Evolutionary conservation across 2,113 vertebrate genomes (phyloP), one percentile per base, ranked within the genome.

Genomic region (Neodontobutis hainanensis): DNA sequence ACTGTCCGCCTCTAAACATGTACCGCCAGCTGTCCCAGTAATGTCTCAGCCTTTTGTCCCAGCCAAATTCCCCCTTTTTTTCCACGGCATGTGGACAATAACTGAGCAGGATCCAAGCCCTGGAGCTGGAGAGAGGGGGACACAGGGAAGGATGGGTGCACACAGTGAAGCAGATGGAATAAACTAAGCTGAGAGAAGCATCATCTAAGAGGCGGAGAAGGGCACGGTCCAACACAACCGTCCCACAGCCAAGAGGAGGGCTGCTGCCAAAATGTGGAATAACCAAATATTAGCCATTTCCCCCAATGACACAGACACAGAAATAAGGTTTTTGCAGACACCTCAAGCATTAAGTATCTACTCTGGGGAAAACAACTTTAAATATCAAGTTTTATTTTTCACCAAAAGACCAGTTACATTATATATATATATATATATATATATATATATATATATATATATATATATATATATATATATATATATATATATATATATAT

Each of bases 21-120:
- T 65, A 82, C 84, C 46, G 63, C 69, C 83, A 90, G 84, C 88
- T 85, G 82, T 65, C 63, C 59, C 68, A 83, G 77, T 80, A 81
- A 71, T 72, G 69, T 78, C 75, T 77, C 78, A 64, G 65, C 66
- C 51, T 68, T 61, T 55, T 61, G 62, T 68, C 61, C 45, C 74
- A 70, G 79, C 82, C 87, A 90, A 90, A 85, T 84, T 77, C 68
- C 70, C 12, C 44, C 44, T 46, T 8, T 27, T 27, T 27, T 70
- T 55, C 68, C 68, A 15, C 61, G 32, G 81, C 86, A 78, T 89
- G 82, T 82, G 78, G 73, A 79, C 80, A 77, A 76, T 58, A 50
- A 27, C n/a, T n/a, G 40, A 75, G 83, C 71, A 85, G 85, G 81
- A 73, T 73, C 81, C 81, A 69, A 81, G 59, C 55, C 7, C 59